phyloP scores from a whole-genome alignment of 2,113 vertebrate species.

The Ivindomyrus marchei region DNA sequence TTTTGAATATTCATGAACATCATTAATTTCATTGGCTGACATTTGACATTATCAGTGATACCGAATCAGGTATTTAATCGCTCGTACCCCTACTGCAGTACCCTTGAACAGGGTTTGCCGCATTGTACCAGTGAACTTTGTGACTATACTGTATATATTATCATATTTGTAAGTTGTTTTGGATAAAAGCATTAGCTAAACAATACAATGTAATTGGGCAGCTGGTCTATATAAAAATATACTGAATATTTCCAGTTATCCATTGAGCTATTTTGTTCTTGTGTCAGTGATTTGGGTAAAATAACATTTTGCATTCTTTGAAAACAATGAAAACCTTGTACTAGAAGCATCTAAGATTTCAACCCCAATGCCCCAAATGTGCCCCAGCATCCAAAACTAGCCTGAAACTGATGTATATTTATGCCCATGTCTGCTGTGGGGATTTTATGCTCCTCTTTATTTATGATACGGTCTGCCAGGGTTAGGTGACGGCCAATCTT shows the following conservation, averaged over 20 bases:
- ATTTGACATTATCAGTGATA: conserved; percentile 1
- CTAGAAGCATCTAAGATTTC: background rate
- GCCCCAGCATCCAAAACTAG: background rate
- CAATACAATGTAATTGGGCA: background rate
- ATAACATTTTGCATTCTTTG: background rate
- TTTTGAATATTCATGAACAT: background rate
- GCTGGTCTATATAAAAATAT: background rate
- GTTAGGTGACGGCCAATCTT: background rate
- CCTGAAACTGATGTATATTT: background rate
- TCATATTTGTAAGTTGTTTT: background rate
- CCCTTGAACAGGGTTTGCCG: background rate
- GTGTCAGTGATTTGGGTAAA: background rate
- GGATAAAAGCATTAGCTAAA: background rate
- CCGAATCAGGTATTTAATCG: background rate
- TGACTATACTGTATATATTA: background rate
- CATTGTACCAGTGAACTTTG: conserved; percentile 4
- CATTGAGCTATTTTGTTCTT: background rate
- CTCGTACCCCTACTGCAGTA: background rate
- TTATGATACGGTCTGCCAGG: background rate
- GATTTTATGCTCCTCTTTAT: background rate
- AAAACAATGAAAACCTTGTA: background rate
- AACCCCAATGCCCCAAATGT: background rate
- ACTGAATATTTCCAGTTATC: background rate
- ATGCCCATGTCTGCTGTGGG: background rate
- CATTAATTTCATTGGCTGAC: conserved; percentile 3